phyloP scores from a whole-genome alignment of 2,888 invertebrate genomes.

The Andrena bicolor region DNA sequence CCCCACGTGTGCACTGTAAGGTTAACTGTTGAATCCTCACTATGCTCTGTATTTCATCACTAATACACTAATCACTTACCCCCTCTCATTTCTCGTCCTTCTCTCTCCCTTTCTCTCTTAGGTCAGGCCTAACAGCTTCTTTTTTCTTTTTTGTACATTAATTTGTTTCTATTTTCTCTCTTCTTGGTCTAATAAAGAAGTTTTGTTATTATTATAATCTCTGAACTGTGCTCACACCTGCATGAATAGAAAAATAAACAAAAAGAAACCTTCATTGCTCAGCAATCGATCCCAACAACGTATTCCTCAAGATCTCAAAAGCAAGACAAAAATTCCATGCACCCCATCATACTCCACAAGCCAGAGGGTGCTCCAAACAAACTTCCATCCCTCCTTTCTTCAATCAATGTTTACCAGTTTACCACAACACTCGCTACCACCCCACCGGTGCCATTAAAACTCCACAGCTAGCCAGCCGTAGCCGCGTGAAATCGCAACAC shows the following conservation, averaged over 20 bases:
- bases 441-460: conserved; percentile 39
- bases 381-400: neutral
- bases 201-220: no score
- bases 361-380: neutral
- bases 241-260: neutral
- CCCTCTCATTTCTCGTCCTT: no score
- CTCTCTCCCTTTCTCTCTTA: no score
- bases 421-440: neutral
- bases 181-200: no score
- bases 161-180: no score
- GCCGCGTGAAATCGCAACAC: conserved; percentile 11
- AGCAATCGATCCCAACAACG: neutral
- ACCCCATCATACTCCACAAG: neutral
- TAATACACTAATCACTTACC: no score
- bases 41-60: no score
- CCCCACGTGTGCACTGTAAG: no score
- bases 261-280: neutral
- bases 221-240: no score
- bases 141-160: no score
- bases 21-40: no score
- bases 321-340: neutral
- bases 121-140: no score
- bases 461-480: conserved; percentile 22
- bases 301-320: neutral
- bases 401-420: conserved; percentile 11